Evolutionary conservation across 2,113 vertebrate genomes (phyloP).

Genomic region (Scytalopus superciliaris): DNA sequence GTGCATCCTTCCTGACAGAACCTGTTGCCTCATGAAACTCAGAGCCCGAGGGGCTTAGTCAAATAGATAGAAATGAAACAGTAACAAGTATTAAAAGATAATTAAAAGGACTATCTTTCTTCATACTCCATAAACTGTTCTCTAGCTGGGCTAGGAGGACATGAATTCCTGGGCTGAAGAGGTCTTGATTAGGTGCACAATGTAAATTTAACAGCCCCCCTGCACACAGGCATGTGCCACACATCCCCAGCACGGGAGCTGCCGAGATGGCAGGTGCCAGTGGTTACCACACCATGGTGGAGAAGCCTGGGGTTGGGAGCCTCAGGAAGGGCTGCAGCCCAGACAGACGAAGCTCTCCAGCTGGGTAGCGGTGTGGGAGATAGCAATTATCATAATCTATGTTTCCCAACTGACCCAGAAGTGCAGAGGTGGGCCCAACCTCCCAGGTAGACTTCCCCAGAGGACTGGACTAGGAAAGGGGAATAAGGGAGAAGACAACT

Average conservation of each 20-base stretch:
- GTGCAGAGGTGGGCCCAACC: not conserved
- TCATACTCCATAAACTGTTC: not conserved
- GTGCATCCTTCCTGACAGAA: not conserved
- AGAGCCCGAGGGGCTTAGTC: not conserved
- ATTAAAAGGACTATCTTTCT: constrained; percentile 35
- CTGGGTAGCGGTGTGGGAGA: not conserved
- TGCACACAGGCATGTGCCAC: accelerated
- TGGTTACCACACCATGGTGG: not conserved
- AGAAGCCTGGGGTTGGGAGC: not conserved
- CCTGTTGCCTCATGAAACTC: constrained; percentile 14
- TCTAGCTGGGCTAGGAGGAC: not conserved
- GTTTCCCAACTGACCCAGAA: not conserved
- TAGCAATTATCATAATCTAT: accelerated
- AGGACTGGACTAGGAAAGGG: not conserved
- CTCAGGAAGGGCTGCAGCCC: not conserved
- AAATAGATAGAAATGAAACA: constrained; percentile 24
- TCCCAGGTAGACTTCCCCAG: not conserved
- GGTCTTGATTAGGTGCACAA: not conserved
- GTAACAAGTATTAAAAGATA: not conserved
- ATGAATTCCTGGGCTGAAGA: not conserved
- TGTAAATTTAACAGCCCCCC: not conserved
- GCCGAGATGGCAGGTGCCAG: not conserved
- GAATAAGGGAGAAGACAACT: not conserved
- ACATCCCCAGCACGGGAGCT: not conserved
- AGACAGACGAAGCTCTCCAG: not conserved